Evolutionary conservation across 2,113 vertebrate genomes (phyloP).

Genomic region (Pagrus major): DNA sequence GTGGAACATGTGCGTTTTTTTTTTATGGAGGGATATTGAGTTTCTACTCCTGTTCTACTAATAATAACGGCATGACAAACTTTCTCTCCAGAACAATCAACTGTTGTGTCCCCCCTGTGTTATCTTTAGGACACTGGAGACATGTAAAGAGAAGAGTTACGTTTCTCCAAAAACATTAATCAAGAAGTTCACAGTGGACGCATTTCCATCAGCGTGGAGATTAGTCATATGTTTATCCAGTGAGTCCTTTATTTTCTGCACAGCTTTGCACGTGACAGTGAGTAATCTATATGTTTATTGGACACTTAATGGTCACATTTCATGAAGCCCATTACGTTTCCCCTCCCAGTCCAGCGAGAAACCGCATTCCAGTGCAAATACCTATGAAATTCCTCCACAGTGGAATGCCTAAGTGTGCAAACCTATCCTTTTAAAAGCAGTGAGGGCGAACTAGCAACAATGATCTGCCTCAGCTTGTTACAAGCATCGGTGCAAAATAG

Average conservation of each 20-base stretch:
- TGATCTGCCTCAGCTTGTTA: slow-evolving; percentile 86
- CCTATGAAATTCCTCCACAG: slow-evolving; percentile 68
- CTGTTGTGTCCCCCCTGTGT: slow-evolving; percentile 10
- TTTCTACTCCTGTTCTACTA: slow-evolving; percentile 43
- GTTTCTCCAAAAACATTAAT: background rate
- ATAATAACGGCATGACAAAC: slow-evolving; percentile 42
- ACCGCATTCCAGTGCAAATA: slow-evolving; percentile 75
- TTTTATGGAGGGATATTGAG: slow-evolving; percentile 39
- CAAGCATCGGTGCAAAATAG: slow-evolving; percentile 71
- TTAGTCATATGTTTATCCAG: background rate
- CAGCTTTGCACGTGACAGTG: background rate
- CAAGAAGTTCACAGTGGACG: background rate
- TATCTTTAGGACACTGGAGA: slow-evolving; percentile 5
- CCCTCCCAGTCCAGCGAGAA: slow-evolving; percentile 58
- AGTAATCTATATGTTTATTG: slow-evolving; percentile 16
- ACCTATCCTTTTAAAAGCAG: slow-evolving; percentile 74
- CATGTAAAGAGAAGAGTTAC: background rate
- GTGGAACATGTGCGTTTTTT: slow-evolving; percentile 54
- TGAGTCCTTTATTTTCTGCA: background rate
- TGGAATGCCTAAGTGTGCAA: slow-evolving; percentile 78
- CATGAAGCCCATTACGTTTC: slow-evolving; percentile 32
- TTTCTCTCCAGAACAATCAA: slow-evolving; percentile 25
- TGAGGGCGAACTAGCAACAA: slow-evolving; percentile 72
- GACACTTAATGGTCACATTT: slow-evolving; percentile 30
- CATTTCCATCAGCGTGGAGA: background rate